These are phyloP conservation scores for Plutella xylostella DNA, from an alignment of 2,888 invertebrate genomes.

Conservation along the genomic window DNA sequence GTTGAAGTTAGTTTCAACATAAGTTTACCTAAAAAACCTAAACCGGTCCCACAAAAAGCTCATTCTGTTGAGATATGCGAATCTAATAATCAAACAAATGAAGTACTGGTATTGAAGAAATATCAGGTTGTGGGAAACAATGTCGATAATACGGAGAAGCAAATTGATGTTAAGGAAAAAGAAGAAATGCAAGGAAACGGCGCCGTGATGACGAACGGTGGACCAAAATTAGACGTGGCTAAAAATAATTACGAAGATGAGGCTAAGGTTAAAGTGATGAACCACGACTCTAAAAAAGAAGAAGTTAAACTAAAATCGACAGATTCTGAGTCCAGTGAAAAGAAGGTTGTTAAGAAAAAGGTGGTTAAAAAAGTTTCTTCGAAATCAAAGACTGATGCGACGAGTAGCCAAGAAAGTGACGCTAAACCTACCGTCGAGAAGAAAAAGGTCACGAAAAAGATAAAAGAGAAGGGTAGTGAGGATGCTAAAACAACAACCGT, in stretches of 20 bases:
- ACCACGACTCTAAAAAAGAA: slow-evolving; percentile 32
- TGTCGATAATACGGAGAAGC: slow-evolving; percentile 5
- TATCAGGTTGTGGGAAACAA: slow-evolving; percentile 40
- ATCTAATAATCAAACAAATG: slow-evolving; percentile 5
- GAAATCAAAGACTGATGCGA: slow-evolving; percentile 54
- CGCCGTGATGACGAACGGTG: slow-evolving; percentile 30
- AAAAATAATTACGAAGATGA: slow-evolving; percentile 29
- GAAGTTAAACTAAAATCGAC: slow-evolving; percentile 28
- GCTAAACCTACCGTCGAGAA: slow-evolving; percentile 40
- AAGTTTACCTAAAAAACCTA: slow-evolving; percentile 47
- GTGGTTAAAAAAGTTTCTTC: slow-evolving; percentile 57
- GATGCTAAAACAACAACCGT: slow-evolving; percentile 32
- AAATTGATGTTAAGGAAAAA: slow-evolving; percentile 23
- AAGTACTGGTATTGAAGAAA: slow-evolving; percentile 38
- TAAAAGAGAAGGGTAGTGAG: slow-evolving; percentile 45
- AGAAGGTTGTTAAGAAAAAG: slow-evolving; percentile 58
- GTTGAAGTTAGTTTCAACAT: slow-evolving; percentile 61
- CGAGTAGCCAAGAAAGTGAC: slow-evolving; percentile 28
- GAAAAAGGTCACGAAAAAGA: slow-evolving; percentile 55
- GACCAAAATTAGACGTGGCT: slow-evolving; percentile 26
- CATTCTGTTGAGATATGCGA: slow-evolving; percentile 26
- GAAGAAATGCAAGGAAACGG: slow-evolving; percentile 29
- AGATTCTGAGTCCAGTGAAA: slow-evolving; percentile 39
- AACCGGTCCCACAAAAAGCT: slow-evolving; percentile 27
- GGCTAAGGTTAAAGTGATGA: slow-evolving; percentile 32